Evolutionary conservation across 2,113 vertebrate species (phyloP), one percentile per base, ranked within the genome.

Genomic region (Channa maculata): DNA sequence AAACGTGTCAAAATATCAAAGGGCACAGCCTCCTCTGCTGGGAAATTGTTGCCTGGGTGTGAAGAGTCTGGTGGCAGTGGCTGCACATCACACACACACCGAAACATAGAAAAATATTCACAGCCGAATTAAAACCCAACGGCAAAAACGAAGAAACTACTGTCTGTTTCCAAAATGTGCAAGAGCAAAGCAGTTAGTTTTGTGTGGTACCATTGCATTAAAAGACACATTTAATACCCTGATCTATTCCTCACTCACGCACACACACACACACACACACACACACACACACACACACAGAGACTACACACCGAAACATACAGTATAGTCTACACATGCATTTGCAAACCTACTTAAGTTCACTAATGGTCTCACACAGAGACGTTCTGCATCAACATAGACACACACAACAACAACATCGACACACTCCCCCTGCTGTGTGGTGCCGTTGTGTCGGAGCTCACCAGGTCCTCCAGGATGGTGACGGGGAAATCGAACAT

Each of bases 401-500:
- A 37, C 46, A 66, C 38, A 53, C 9, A 15, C 60, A 71, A 65
- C 45, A 67, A 49, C 59, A 44, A 14, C 38, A 37, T 50, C 33
- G 14, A 36, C 58, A 50, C 33, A 52, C 37, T 33, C 52, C 43
- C 41, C 24, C 24, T 2, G 14, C 38, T 1, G 59, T 46, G 58
- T 34, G 52, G 1, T 4, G 24, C 39, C 4, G 39, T 41, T 24
- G 39, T 52, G 62, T 15, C 34, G 14, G 70, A 71, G 89, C 96
- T 97, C 82, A 96, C 96, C 93, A 96, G 94, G 10, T 96, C 94
- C 1, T 95, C 95, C 89, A 95, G 93, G 85, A 95, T 88, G 72
- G 92, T 94, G 71, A 95, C 92, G 11, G 94, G 96, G 88, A 95
- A 93, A 76, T 96, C 95, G 77, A 96, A 77, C 95, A 96, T 95